Evolutionary conservation across 2,888 invertebrate genomes (phyloP).

Genomic region (Steinernema carpocapsae): DNA sequence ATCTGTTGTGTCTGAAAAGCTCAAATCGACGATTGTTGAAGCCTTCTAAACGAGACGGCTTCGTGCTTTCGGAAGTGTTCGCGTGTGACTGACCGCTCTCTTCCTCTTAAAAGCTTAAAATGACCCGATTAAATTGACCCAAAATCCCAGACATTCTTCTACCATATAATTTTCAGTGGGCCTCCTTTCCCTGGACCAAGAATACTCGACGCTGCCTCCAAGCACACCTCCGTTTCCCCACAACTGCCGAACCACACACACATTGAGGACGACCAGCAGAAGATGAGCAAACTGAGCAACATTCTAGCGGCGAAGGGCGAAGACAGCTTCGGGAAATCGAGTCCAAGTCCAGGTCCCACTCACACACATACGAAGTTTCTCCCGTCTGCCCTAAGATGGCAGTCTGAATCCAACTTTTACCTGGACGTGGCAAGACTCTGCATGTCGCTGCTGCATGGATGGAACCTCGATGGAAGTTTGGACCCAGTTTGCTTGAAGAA

Average conservation of each 20-base stretch:
- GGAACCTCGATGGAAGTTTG: slow-evolving; percentile 92
- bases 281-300: slow-evolving; percentile 12
- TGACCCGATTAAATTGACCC: too few species aligned
- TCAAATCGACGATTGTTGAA: too few species aligned
- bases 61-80: too few species aligned
- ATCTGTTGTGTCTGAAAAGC: too few species aligned
- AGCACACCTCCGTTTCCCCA: slow-evolving; percentile 15
- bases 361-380: slow-evolving; percentile 15
- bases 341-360: slow-evolving; percentile 6
- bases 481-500: slow-evolving; percentile 92
- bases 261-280: slow-evolving; percentile 18
- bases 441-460: slow-evolving; percentile 90
- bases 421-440: slow-evolving; percentile 95
- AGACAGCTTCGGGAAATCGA: slow-evolving; percentile 8
- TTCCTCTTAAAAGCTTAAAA: too few species aligned
- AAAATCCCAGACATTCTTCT: not conserved
- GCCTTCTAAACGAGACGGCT: too few species aligned
- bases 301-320: slow-evolving; percentile 23
- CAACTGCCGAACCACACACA: not conserved
- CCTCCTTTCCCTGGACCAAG: slow-evolving; percentile 32
- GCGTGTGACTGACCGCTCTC: too few species aligned
- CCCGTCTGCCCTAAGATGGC: slow-evolving; percentile 42
- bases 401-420: slow-evolving; percentile 75
- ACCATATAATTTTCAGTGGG: slow-evolving; percentile 27
- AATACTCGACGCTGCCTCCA: not conserved